Evolutionary conservation across 2,113 vertebrate genomes (phyloP).

Genomic region (Cinclus cinclus): DNA sequence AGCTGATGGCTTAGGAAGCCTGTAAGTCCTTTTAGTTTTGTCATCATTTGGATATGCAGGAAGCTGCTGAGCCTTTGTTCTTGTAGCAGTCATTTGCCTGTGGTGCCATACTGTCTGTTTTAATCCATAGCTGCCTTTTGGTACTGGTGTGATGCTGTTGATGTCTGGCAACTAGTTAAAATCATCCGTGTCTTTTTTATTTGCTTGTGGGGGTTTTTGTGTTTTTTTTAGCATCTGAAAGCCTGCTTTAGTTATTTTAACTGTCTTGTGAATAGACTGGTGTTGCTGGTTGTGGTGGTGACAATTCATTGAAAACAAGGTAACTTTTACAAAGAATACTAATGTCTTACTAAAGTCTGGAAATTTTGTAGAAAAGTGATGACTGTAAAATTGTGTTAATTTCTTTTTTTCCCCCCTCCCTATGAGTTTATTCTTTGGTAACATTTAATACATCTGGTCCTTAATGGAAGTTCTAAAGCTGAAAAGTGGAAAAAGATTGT

Average conservation of each 20-base stretch:
- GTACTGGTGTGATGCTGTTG: not conserved
- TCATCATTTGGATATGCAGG: not conserved
- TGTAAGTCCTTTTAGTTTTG: not conserved
- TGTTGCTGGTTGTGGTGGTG: not conserved
- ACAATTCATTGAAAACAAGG: not conserved
- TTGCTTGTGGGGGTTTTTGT: not conserved
- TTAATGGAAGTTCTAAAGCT: not conserved
- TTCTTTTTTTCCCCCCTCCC: not conserved
- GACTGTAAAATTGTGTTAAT: not conserved
- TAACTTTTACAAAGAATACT: not conserved
- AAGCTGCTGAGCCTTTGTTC: not conserved
- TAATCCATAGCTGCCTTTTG: not conserved
- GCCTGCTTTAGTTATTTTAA: not conserved
- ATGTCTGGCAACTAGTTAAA: not conserved
- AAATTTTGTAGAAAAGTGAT: not conserved
- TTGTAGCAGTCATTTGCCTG: not conserved
- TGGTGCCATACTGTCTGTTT: not conserved
- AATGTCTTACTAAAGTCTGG: not conserved
- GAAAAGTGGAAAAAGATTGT: not conserved
- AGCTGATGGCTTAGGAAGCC: not conserved
- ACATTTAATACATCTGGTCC: not conserved
- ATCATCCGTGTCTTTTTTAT: not conserved
- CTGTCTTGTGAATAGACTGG: not conserved
- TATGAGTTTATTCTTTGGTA: not conserved
- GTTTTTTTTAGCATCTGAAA: not conserved